These are phyloP conservation scores for Diarsia rubi DNA, from an alignment of 2,888 invertebrate species.

Conservation along the genomic window DNA sequence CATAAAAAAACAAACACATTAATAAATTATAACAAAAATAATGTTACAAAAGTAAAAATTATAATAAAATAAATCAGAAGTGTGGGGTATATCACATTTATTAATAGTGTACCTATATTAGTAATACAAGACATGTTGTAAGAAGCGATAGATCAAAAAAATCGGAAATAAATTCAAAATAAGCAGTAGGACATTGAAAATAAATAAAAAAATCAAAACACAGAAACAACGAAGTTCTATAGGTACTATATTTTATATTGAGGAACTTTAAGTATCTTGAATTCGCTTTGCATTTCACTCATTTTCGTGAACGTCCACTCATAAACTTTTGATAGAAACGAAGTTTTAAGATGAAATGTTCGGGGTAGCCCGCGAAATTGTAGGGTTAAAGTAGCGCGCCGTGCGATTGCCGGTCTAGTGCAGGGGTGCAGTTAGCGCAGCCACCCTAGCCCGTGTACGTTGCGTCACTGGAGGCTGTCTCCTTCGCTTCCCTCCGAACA, in stretches of 20 bases:
- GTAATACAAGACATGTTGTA: background rate
- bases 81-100: background rate
- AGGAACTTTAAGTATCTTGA: conserved; percentile 28
- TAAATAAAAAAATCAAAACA: conserved; percentile 1
- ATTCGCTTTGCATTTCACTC: conserved; percentile 45
- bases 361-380: too few relatives aligned
- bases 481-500: background rate
- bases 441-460: conserved; percentile 9
- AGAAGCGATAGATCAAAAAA: background rate
- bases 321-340: background rate
- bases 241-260: conserved; percentile 39
- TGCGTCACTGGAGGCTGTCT: conserved; percentile 15
- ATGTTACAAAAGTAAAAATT: background rate
- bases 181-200: background rate
- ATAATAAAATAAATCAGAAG: background rate
- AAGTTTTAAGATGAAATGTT: background rate
- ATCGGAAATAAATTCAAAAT: background rate
- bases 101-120: background rate
- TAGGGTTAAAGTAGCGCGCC: background rate
- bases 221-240: background rate
- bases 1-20: background rate
- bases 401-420: background rate
- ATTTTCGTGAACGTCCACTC: background rate
- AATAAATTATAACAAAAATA: background rate
- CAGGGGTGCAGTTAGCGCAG: conserved; percentile 4